Base-by-base conservation (phyloP, 2,113 vertebrate genomes). In the Leptosomus discolor region DNA sequence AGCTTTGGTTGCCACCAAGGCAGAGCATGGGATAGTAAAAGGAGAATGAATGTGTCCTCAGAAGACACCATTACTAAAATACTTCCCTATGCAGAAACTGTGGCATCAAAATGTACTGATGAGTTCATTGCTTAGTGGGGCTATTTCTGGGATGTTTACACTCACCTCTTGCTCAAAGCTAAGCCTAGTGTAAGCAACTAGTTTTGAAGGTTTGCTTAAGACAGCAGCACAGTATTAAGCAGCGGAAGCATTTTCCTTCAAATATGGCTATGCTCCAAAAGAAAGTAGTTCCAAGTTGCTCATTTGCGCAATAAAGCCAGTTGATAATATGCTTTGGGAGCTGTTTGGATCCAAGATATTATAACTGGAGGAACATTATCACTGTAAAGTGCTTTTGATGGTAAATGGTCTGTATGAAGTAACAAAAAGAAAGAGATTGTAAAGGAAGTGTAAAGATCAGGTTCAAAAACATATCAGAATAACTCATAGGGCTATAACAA, bases 101-200 rank as follows among this genome's bases (percentile, higher is more conserved):
- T 93, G 94, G 56, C 53, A 85, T 60, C 53, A 82, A 88, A 76
- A 77, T 45, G 13, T 43, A 88, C 45, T 3, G 34, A 56, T 79
- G 85, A 94, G 63, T 81, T 93, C 58, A 41, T 70, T 94, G 88
- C 78, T 57, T 70, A 65, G 85, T 61, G 51, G 22, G n/a, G 32
- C 67, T 94, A 46, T 94, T 94, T 90, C 88, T 90, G 58, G 81
- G 32, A 50, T 83, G 58, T 94, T 97, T 90, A 57, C 29, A 48
- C n/a, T 91, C 75, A 71, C 71, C 75, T 90, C 67, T 85, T 79
- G 26, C 32, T 92, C 69, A 81, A 60, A 94, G 34, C 29, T 81
- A 46, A 70, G 64, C 73, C 69, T 84, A 37, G 46, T 67, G 57
- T 73, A 79, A 94, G 81, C 68, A 89, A 41, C 39, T 45, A 76